Evolutionary conservation across 1,140 invertebrate genomes (phyloP), one percentile per base, ranked within the genome.

Genomic region (Pseudomyrmex dendroicus): DNA sequence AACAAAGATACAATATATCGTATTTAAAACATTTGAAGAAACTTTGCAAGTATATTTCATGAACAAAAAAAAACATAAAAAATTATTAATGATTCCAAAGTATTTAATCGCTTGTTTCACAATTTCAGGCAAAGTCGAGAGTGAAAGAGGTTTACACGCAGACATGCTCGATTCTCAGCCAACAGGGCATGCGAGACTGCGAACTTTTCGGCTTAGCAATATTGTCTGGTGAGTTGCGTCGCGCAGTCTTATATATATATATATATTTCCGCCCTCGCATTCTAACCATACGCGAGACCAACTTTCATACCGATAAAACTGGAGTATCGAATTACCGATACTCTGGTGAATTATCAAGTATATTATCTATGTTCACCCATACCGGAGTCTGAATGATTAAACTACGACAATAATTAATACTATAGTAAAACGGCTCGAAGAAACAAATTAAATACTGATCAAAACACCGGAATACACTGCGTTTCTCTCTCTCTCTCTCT

Each of bases 151-250:
- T 98, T 67, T 97, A 97, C 91, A 95, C 96, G 87, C 96, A 98
- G 93, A 96, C 97, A 95, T 97, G 97, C 93, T 95, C 96, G 84
- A 96, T 97, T 93, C 96, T 98, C 88, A 95, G 95, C 89, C 95
- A 96, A 87, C 96, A 96, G 95, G 97, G 97, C 89, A 96, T 98
- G 96, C 95, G 96, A 93, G 97, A 98, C 92, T 96, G 96, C 91
- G 97, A 98, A 92, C 96, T 98, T 54, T 98, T 98, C 95, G 97
- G 97, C 88, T 94, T 98, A 89, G 97, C 97, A 89, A 95, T 97
- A 91, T 95, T 96, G 90, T 97, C 96, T 95, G 97, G 97, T 97
- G 92, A 96, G 95, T 94, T 17, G 8, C 5, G 35, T 35, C 10
- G 13, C 10, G 22, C 22, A 52, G 20, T 52, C 62, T 68, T 44